Evolutionary conservation across 1,140 invertebrate genomes (phyloP).

Genomic region (Cotesia glomerata): DNA sequence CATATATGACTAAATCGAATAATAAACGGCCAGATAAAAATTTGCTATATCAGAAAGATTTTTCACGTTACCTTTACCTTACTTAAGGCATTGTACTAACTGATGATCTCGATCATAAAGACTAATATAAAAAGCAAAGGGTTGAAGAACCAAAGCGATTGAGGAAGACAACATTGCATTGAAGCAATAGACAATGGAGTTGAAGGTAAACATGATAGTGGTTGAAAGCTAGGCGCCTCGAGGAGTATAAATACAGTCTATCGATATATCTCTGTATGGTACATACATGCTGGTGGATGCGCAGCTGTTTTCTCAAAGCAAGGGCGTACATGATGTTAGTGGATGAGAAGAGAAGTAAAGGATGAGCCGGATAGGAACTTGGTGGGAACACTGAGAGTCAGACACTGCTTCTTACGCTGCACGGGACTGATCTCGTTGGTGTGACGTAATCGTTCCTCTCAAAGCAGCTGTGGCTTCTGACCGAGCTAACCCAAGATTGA

Average conservation of each 20-base stretch:
- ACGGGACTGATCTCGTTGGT: conserved; percentile 39
- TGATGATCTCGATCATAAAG: neutral
- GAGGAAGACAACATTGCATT: neutral
- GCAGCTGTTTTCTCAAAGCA: conserved; percentile 15
- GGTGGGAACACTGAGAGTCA: conserved; percentile 15
- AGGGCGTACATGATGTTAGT: neutral
- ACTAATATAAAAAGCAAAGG: neutral
- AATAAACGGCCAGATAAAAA: too few relatives aligned
- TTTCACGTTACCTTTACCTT: too few relatives aligned
- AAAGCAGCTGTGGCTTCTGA: conserved; percentile 44
- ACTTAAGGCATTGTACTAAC: neutral
- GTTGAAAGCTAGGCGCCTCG: neutral
- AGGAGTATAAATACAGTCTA: neutral
- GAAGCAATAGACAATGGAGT: neutral
- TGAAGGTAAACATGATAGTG: conserved; percentile 8
- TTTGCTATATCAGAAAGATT: too few relatives aligned
- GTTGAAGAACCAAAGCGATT: neutral
- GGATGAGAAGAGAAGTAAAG: neutral
- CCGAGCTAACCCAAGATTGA: conserved; percentile 42
- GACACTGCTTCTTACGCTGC: conserved; percentile 17
- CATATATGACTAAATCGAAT: too few relatives aligned
- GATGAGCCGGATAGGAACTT: conserved; percentile 10
- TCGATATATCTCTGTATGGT: too few relatives aligned
- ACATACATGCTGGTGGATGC: neutral
- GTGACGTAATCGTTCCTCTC: conserved; percentile 38